Conservation (phyloP, 2,113 vertebrate species). For the Mixornis gularis region DNA sequence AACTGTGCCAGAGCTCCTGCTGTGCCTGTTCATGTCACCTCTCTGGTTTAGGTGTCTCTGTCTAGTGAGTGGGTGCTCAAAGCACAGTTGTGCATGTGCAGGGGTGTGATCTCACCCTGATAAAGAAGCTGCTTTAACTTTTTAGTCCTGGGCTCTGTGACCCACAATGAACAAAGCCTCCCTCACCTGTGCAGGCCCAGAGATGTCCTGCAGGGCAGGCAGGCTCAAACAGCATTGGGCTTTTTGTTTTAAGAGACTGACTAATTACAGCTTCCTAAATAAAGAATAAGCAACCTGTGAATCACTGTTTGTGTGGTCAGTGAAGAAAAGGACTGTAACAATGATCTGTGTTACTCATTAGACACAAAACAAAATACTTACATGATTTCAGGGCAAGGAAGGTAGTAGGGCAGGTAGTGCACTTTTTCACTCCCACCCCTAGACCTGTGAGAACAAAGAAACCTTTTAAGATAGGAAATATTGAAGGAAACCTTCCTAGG, state of each 20-base stretch:
- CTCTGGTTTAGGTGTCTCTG: background rate
- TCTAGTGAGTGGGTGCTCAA: fast-evolving
- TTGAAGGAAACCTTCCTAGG: background rate
- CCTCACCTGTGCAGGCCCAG: background rate
- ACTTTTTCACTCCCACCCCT: background rate
- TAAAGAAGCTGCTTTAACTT: background rate
- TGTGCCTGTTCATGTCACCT: background rate
- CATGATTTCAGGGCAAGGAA: slow-evolving; percentile 66
- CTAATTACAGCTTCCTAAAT: background rate
- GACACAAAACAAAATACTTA: background rate
- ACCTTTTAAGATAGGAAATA: background rate
- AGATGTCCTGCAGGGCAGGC: background rate
- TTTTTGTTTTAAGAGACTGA: background rate
- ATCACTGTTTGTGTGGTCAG: background rate
- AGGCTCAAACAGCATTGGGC: background rate
- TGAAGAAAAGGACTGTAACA: background rate
- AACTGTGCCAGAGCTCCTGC: background rate
- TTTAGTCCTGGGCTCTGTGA: background rate
- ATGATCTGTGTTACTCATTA: background rate
- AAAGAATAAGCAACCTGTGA: background rate
- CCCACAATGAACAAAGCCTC: background rate
- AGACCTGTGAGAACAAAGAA: slow-evolving; percentile 23
- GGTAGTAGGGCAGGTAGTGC: slow-evolving; percentile 54
- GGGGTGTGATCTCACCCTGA: background rate
- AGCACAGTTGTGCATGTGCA: background rate